Conservation (phyloP, 2,113 vertebrate species). For the Varanus komodoensis region DNA sequence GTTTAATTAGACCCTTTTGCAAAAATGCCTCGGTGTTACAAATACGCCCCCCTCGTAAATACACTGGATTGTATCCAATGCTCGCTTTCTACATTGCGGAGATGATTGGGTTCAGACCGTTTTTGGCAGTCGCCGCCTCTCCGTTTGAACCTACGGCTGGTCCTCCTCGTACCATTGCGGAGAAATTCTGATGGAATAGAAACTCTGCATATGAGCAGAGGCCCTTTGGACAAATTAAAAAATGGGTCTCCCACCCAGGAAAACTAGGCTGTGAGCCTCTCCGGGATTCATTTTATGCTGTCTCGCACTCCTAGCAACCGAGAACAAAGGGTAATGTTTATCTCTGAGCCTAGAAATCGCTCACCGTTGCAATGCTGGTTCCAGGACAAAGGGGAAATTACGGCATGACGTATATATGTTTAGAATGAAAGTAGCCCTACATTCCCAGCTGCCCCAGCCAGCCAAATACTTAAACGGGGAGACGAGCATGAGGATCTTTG, state of each 20-base stretch:
- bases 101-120: not conserved
- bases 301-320: not conserved
- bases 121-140: not conserved
- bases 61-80: too few species aligned
- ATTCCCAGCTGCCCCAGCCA: too few species aligned
- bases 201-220: not conserved
- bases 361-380: not conserved
- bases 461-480: too few species aligned
- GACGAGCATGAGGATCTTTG: not conserved
- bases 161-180: not conserved
- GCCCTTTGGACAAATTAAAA: not conserved
- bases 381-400: not conserved
- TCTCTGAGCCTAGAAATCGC: not conserved
- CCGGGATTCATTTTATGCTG: not conserved
- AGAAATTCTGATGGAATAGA: not conserved
- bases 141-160: not conserved
- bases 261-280: not conserved
- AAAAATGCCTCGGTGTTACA: not conserved
- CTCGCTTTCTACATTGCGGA: not conserved
- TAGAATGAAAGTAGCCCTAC: too few species aligned
- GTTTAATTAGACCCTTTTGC: not conserved
- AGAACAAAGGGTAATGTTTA: not conserved
- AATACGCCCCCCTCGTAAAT: not conserved
- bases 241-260: not conserved
- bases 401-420: too few species aligned